A percentile compares a stretch with the other conserved stretches of the same genome.
These are phyloP conservation scores for Acleris cristana DNA, from an alignment of 2,888 invertebrate genomes.

Conservation along the genomic window DNA sequence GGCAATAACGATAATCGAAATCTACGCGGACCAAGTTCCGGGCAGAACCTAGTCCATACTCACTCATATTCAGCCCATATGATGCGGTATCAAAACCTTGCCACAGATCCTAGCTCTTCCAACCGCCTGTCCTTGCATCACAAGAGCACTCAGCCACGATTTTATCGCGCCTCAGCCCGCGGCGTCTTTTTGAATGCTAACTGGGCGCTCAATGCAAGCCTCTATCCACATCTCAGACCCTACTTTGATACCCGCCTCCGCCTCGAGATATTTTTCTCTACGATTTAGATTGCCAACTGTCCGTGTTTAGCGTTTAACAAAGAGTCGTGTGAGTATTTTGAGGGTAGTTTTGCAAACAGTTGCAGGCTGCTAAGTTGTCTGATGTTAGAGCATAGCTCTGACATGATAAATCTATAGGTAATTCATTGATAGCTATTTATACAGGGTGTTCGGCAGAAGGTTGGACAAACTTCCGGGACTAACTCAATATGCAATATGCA, in stretches of 20 bases:
- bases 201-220: constrained; percentile 70
- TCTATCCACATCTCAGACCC: constrained; percentile 70
- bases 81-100: no score
- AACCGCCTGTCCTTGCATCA: constrained; percentile 9
- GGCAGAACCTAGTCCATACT: no score
- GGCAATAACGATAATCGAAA: no score
- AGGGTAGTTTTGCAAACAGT: constrained; percentile 37
- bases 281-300: constrained; percentile 72
- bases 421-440: background rate
- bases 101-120: constrained; percentile 4
- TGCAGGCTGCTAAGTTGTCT: constrained; percentile 13
- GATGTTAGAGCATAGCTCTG: background rate
- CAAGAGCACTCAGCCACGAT: constrained; percentile 58
- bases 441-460: no score
- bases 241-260: constrained; percentile 65
- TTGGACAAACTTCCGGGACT: no score
- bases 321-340: constrained; percentile 39
- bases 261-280: constrained; percentile 75
- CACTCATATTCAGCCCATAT: no score
- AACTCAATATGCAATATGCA: no score
- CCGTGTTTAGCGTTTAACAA: constrained; percentile 61
- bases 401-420: background rate
- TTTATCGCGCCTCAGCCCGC: constrained; percentile 75
- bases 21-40: no score
- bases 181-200: constrained; percentile 82